Evolutionary conservation across 2,113 vertebrate genomes (phyloP).

Genomic region (Okapia johnstoni): DNA sequence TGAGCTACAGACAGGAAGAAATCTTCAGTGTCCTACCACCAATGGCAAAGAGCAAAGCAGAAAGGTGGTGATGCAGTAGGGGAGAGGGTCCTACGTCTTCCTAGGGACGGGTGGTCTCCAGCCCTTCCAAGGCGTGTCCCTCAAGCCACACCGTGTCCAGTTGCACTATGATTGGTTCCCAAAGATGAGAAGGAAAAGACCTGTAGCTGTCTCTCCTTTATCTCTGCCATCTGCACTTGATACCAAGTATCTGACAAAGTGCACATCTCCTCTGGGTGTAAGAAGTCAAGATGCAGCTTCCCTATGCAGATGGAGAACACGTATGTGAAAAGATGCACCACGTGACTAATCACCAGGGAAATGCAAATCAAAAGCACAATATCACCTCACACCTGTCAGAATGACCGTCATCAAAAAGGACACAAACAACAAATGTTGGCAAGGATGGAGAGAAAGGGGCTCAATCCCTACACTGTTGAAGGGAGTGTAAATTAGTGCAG

Average conservation of each 20-base stretch:
- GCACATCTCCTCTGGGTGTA: not conserved
- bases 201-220: not conserved
- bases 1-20: not conserved
- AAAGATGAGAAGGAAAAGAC: not conserved
- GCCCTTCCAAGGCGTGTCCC: not conserved
- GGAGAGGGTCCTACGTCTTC: not conserved
- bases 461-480: not conserved
- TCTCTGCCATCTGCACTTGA: not conserved
- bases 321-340: not conserved
- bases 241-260: not conserved
- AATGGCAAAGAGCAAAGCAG: not conserved
- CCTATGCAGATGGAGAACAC: not conserved
- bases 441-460: not conserved
- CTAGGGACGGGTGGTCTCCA: not conserved
- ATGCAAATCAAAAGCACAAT: not conserved
- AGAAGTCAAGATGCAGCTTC: not conserved
- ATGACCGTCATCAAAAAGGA: not conserved
- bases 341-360: not conserved
- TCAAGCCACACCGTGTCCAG: not conserved
- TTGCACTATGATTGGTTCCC: not conserved
- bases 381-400: not conserved
- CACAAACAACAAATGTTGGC: not conserved
- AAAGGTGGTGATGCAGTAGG: not conserved
- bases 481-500: not conserved
- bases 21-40: not conserved